phyloP scores from a whole-genome alignment of 2,113 vertebrate species.

The Meriones unguiculatus region DNA sequence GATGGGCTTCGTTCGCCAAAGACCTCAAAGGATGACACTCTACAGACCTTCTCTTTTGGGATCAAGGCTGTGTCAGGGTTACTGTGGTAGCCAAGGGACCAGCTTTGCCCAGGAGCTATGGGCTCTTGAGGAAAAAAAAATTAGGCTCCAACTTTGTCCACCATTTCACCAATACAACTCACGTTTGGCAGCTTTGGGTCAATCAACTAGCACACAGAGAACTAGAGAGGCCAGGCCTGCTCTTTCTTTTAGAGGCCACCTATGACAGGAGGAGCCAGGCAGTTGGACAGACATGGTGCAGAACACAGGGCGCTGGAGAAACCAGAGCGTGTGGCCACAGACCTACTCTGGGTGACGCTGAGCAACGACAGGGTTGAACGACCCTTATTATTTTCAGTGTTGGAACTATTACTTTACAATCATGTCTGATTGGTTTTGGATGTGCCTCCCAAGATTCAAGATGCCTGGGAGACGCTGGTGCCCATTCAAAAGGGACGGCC shows the following conservation, averaged over 20 bases:
- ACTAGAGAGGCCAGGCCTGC: not conserved
- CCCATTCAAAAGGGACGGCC: constrained; percentile 4
- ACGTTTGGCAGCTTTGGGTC: not conserved
- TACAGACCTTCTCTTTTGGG: not conserved
- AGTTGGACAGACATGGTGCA: not conserved
- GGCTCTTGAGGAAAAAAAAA: not conserved
- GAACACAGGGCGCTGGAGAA: not conserved
- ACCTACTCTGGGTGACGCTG: not conserved
- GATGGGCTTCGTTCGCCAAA: not conserved
- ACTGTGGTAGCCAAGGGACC: not conserved
- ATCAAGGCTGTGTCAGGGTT: not conserved
- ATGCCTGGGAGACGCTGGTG: not conserved
- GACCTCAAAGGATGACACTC: not conserved
- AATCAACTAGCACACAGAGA: not conserved
- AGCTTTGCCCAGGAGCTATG: not conserved
- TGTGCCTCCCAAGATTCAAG: not conserved
- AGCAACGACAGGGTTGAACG: not conserved
- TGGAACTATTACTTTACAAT: constrained; percentile 2
- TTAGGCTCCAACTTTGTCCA: not conserved
- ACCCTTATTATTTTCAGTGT: not conserved
- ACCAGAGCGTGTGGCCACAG: not conserved
- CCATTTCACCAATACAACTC: not conserved
- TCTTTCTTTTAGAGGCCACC: not conserved
- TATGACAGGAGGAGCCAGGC: not conserved
- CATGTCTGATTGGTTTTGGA: constrained; percentile 19